phyloP scores from a whole-genome alignment of 2,888 invertebrate species.

The Scaptomyza caliginosa region DNA sequence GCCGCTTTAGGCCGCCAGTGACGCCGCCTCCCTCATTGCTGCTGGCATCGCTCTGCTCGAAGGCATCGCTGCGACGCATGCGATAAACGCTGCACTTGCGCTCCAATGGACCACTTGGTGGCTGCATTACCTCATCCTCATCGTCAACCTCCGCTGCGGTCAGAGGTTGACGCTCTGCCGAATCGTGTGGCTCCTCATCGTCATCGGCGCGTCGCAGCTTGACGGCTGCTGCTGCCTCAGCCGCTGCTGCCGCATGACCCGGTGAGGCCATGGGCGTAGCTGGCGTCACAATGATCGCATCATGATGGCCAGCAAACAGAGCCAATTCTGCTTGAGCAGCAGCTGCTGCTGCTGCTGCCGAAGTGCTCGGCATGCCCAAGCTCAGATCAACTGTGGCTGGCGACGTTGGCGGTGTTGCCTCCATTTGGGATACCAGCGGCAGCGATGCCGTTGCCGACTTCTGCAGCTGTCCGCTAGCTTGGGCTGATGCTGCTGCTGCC shows the following conservation, averaged over 20 bases:
- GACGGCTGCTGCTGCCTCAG: conserved; percentile 8
- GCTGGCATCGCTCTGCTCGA: conserved; percentile 65
- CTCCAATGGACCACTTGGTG: conserved; percentile 81
- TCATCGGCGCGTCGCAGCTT: conserved; percentile 64
- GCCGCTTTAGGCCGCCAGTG: conserved; percentile 67
- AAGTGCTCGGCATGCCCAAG: conserved; percentile 63
- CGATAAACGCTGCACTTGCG: conserved; percentile 84
- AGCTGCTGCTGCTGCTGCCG: conserved; percentile 56
- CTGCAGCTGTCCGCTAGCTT: conserved; percentile 67
- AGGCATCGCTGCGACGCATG: conserved; percentile 82
- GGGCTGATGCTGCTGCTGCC: not conserved
- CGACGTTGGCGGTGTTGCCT: conserved; percentile 82
- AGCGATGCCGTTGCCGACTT: conserved; percentile 84
- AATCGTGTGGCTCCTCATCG: conserved; percentile 61
- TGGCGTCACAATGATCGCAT: conserved; percentile 84
- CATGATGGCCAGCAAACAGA: conserved; percentile 75
- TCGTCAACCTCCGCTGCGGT: conserved; percentile 63
- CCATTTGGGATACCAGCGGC: conserved; percentile 83
- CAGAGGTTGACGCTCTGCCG: conserved; percentile 72
- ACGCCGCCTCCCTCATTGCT: conserved; percentile 36
- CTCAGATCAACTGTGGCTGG: conserved; percentile 56
- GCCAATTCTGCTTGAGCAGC: conserved; percentile 44
- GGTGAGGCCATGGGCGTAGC: conserved; percentile 84
- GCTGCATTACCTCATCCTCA: conserved; percentile 75
- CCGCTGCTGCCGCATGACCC: conserved; percentile 75